Base-by-base conservation (phyloP, 2,888 invertebrate species). In the Gymnosoma rotundatum region DNA sequence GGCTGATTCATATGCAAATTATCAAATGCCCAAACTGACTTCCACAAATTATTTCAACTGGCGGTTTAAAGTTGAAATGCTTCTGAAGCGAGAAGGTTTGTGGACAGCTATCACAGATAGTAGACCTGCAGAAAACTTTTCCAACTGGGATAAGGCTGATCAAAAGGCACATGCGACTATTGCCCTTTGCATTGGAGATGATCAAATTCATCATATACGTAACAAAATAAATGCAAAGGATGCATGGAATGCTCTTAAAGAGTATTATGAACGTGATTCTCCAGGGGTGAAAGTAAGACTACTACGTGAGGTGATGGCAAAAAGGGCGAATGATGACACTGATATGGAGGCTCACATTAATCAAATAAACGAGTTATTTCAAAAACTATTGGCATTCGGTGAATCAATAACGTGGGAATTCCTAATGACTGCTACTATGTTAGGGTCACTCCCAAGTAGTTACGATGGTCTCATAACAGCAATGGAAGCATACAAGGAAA, bases 391-490 rank as follows among this genome's bases (percentile, higher is more conserved):
- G 75, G 48, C 82, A 70, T 60, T 38, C 20, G 76, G 78, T 9
- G 61, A 21, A 8, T 54, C 58, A n/a, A 72, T 78, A 38, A 72
- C 83, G 12, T 60, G 60, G 72, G 79, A 83, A 20, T 79, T 79
- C 63, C 42, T 75, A 14, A 60, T 70, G 69, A 75, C 79, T 52
- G 83, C 75, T 10, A 56, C 74, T 12, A 56, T 74, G 52, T 54
- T 64, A 32, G 54, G 63, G 12, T 69, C 70, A 36, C 72, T 84
- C 2, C 76, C 82, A 21, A 58, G 72, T 21, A 86, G 84, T 63
- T 86, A 86, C 48, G 85, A 86, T 75, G 56, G 61, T 1, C 67
- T 87, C 2, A 64, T 86, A 36, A 76, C 81, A 7, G 85, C 86
- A 45, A 63, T 87, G 18, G 86, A 86, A 38, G 76, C 73, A 52